Evolutionary conservation across 2,888 invertebrate species (phyloP), one percentile per base, ranked within the genome.

Genomic region (Pollenia angustigena): DNA sequence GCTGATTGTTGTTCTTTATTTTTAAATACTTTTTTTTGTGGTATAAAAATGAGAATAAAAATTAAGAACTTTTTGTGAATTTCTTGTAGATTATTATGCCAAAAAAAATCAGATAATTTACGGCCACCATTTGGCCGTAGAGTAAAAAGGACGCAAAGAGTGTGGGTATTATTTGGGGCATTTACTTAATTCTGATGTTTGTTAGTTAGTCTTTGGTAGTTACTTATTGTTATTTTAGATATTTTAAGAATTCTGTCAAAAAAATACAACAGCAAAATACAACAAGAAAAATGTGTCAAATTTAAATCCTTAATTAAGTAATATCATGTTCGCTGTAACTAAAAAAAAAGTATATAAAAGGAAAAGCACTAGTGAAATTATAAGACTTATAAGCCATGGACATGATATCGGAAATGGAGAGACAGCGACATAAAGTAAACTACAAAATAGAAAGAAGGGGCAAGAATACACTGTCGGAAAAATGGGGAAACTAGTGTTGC

Each of bases 291-390:
- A 72, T 85, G 78, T 85, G 81, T 69, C 85, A 89, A 88, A 88
- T 88, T 89, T 56, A 66, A 84, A 81, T 74, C 69, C 84, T 81
- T 87, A 87, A 87, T 87, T 87, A 81, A 87, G 87, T 56, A 78
- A 78, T 84, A 81, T 84, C 78, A 74, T 87, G 91, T 91, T 90
- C 88, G 83, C 88, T 88, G 81, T 82, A 79, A 79, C 46, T 54
- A 62, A 72, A 68, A 68, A 48, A 52, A 66, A 48, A 52, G 9
- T 32, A 58, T 50, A 14, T n/a, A n/a, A 40, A 75, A 54, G 16
- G 0, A 58, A 81, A 48, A 74, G 10, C 23, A 44, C 4, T 32
- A 72, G 12, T 23, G n/a, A 16, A 64, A 40, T 46, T 64, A 58
- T 52, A 69, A 54, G 82, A 82, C 69, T 46, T 32, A 40, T 76